phyloP scores from a whole-genome alignment of 2,797 vertebrate species.

The Anableps anableps region DNA sequence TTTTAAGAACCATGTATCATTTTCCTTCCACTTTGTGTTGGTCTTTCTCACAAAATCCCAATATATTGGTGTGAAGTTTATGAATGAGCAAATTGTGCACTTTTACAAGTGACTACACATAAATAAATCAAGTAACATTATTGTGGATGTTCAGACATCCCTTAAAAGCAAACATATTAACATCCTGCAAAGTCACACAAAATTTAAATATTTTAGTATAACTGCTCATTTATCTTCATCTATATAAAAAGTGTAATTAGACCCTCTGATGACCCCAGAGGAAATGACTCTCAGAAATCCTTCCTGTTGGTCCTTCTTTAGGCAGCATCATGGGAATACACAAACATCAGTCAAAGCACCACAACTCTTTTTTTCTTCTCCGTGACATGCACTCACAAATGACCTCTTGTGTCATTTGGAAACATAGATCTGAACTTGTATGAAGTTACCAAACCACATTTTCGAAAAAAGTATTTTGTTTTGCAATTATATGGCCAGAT shows the following conservation, averaged over 20 bases:
- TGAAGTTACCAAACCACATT: not conserved
- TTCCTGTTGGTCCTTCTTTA: slow-evolving; percentile 70
- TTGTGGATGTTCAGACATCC: no score
- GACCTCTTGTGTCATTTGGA: not conserved
- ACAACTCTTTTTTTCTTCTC: slow-evolving; percentile 43
- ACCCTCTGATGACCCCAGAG: slow-evolving; percentile 49
- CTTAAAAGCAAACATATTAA: not conserved
- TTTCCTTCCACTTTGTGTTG: not conserved
- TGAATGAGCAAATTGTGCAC: not conserved
- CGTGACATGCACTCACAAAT: slow-evolving; percentile 24
- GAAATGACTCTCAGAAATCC: slow-evolving; percentile 59
- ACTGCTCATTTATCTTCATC: not conserved
- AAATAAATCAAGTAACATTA: not conserved
- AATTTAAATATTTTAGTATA: not conserved
- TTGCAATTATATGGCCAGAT: not conserved
- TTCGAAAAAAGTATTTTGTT: not conserved
- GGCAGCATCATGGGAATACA: slow-evolving; percentile 50
- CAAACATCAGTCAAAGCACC: slow-evolving; percentile 47
- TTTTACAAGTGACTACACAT: not conserved
- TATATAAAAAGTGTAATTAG: slow-evolving; percentile 16
- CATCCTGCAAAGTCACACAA: not conserved
- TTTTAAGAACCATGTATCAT: not conserved
- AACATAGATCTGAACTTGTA: not conserved
- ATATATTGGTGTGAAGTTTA: not conserved
- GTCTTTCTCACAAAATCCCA: not conserved